Evolutionary conservation across 2,113 vertebrate species (phyloP).

Genomic region (Pionites leucogaster): DNA sequence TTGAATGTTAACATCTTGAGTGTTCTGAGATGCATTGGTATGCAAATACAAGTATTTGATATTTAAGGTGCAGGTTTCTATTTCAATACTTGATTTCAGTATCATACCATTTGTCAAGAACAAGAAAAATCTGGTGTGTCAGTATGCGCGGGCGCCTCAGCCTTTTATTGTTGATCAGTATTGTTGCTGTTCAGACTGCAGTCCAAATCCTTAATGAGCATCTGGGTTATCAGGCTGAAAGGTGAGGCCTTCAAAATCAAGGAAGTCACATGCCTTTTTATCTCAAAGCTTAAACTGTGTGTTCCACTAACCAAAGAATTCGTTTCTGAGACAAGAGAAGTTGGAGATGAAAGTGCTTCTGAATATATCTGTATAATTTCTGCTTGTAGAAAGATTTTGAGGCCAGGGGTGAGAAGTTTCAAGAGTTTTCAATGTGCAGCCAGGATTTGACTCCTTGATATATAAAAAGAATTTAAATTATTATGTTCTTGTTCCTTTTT

Average conservation of each 20-base stretch:
- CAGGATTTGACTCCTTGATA: not conserved
- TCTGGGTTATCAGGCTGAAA: not conserved
- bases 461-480: not conserved
- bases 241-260: not conserved
- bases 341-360: not conserved
- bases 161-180: not conserved
- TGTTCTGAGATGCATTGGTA: not conserved
- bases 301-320: not conserved
- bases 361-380: not conserved
- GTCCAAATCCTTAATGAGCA: not conserved
- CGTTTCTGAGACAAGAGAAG: not conserved
- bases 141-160: rapidly evolving
- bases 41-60: not conserved
- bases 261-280: not conserved
- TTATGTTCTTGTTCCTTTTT: not conserved
- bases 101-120: not conserved
- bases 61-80: not conserved
- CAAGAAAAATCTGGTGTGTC: not conserved
- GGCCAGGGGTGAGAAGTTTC: not conserved
- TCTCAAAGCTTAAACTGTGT: not conserved
- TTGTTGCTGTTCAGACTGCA: not conserved
- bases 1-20: not conserved
- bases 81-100: not conserved
- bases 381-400: not conserved
- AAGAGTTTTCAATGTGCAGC: not conserved